These are phyloP conservation scores for Coryphaenoides rupestris DNA, from an alignment of 2,113 vertebrate species.

Conservation along the genomic window DNA sequence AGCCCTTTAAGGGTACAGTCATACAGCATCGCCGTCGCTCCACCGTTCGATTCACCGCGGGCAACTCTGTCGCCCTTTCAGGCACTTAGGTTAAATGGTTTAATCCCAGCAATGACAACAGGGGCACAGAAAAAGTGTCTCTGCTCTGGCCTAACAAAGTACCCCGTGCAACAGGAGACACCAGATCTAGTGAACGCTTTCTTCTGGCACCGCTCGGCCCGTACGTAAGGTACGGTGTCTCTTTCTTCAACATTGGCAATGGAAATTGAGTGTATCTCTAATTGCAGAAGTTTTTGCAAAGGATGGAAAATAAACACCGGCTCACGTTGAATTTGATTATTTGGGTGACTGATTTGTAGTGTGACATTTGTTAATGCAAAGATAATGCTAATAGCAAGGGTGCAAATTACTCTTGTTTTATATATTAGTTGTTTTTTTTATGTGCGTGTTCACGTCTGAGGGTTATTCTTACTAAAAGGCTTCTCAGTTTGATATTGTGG, in stretches of 20 bases:
- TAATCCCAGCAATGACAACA: conserved; percentile 56
- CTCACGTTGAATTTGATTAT: no score
- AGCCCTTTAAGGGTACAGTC: conserved; percentile 20
- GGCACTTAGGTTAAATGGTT: conserved; percentile 61
- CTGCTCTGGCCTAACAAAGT: conserved; percentile 49
- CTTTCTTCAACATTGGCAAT: conserved; percentile 48
- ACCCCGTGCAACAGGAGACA: conserved; percentile 56
- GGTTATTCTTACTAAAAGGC: background rate
- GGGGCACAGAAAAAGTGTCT: conserved; percentile 41
- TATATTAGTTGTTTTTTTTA: no score
- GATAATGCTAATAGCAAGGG: no score
- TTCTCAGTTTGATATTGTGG: background rate
- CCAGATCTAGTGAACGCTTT: conserved; percentile 51
- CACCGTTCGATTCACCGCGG: conserved; percentile 16
- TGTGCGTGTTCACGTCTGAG: background rate
- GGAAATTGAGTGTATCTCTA: conserved; percentile 49
- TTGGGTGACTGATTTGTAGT: no score
- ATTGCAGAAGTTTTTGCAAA: conserved; percentile 18
- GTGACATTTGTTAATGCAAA: no score
- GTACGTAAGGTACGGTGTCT: conserved; percentile 50
- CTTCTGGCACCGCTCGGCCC: conserved; percentile 43
- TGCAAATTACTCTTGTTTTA: no score
- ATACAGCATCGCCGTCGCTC: conserved; percentile 44
- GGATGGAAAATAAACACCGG: background rate
- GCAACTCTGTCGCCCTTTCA: conserved; percentile 30